phyloP scores from a whole-genome alignment of 2,797 vertebrate genomes.

The Pygocentrus nattereri region DNA sequence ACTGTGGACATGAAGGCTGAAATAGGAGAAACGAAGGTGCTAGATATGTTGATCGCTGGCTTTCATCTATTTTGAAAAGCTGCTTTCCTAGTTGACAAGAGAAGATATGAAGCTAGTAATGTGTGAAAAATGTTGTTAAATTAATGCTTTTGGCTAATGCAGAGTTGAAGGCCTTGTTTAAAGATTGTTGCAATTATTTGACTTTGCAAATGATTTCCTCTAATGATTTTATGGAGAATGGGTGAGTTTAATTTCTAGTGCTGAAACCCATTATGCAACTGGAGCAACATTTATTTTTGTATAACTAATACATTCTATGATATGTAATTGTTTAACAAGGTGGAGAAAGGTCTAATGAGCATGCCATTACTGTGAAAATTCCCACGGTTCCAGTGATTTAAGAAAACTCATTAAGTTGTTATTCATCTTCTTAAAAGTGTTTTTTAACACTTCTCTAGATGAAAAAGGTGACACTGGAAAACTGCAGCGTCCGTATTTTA shows the following conservation, averaged over 20 bases:
- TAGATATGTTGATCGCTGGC: conserved; percentile 40
- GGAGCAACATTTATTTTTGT: conserved; percentile 57
- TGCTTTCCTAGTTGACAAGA: conserved; percentile 9
- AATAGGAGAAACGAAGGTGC: conserved; percentile 41
- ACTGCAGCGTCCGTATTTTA: neutral
- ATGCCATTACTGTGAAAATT: conserved; percentile 4
- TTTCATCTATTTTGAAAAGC: conserved; percentile 27
- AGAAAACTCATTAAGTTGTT: neutral
- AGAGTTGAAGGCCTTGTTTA: conserved; percentile 14
- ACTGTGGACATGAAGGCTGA: conserved; percentile 49
- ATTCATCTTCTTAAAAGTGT: neutral
- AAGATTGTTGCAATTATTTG: conserved; percentile 5
- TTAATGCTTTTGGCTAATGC: conserved; percentile 26
- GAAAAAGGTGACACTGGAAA: neutral
- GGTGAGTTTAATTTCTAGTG: conserved; percentile 19
- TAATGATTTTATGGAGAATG: conserved; percentile 8
- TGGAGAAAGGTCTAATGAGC: neutral
- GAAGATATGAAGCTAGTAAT: neutral
- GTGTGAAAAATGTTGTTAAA: neutral
- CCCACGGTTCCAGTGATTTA: neutral
- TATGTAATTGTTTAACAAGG: conserved; percentile 16
- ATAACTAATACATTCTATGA: conserved; percentile 34
- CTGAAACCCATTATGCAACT: conserved; percentile 52
- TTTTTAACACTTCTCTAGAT: neutral
- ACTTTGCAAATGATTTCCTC: conserved; percentile 19